phyloP scores from a whole-genome alignment of 2,797 vertebrate species.

The Nannoperca obscura region DNA sequence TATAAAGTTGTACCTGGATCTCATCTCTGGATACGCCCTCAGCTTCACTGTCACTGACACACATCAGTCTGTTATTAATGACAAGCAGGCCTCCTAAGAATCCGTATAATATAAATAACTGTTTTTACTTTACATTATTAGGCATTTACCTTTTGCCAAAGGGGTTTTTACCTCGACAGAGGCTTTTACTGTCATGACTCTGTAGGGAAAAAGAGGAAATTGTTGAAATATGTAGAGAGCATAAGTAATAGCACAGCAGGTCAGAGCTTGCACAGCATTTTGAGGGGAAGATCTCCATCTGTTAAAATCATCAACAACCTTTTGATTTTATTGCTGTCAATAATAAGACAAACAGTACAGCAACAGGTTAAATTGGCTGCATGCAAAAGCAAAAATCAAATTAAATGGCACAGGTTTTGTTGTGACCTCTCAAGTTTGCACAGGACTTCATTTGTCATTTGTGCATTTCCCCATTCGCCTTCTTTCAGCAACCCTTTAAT shows the following conservation, averaged over 20 bases:
- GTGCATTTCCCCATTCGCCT: constrained; percentile 37
- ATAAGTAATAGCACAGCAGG: constrained; percentile 24
- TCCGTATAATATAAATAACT: background rate
- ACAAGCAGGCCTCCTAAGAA: background rate
- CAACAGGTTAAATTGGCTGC: background rate
- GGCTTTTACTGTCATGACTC: background rate
- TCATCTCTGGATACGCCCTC: constrained; percentile 15
- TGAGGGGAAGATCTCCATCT: background rate
- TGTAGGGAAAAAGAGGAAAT: constrained; percentile 4
- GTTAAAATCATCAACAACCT: constrained; percentile 19
- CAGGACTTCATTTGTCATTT: constrained; percentile 54
- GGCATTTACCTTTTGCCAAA: constrained; percentile 5
- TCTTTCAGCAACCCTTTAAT: constrained; percentile 57
- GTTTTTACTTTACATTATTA: constrained; percentile 25
- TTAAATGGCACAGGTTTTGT: background rate
- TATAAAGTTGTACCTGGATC: constrained; percentile 27
- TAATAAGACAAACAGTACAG: background rate
- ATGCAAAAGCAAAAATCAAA: background rate
- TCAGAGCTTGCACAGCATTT: constrained; percentile 10
- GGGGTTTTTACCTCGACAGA: constrained; percentile 1
- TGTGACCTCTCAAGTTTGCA: constrained; percentile 37
- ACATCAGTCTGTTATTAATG: constrained; percentile 5
- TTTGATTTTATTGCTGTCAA: constrained; percentile 5
- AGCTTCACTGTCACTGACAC: constrained; percentile 6
- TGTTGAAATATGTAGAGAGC: constrained; percentile 12